A percentile compares a stretch with the other conserved stretches of the same genome.
Evolutionary conservation across 2,888 invertebrate species (phyloP).

Genomic region (Athrips mouffetella): DNA sequence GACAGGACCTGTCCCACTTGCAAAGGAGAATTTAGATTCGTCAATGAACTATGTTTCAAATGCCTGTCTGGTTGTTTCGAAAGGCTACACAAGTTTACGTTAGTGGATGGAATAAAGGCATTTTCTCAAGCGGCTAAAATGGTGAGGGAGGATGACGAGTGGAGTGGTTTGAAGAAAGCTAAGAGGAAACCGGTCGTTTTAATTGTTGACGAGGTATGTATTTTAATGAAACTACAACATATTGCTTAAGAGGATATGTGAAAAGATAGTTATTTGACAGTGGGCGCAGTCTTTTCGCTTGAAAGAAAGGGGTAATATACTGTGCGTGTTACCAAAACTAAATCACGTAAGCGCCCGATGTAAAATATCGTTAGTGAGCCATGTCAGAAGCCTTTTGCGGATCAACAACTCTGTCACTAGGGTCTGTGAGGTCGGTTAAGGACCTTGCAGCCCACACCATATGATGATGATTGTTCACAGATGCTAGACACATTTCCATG

Average conservation of each 20-base stretch:
- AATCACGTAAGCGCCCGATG: background rate
- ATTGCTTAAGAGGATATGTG: too few species aligned
- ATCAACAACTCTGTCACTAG: too few species aligned
- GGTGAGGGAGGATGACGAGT: slow-evolving; percentile 57
- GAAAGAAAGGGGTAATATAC: too few species aligned
- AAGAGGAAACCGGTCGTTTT: slow-evolving; percentile 80
- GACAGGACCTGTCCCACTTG: slow-evolving; percentile 44
- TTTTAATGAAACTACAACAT: background rate
- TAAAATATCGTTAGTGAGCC: background rate
- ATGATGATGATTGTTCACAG: too few species aligned
- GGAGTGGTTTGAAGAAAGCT: slow-evolving; percentile 56
- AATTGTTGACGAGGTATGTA: slow-evolving; percentile 82
- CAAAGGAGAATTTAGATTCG: slow-evolving; percentile 43
- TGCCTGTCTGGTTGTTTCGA: slow-evolving; percentile 59
- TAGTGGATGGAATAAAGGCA: slow-evolving; percentile 62
- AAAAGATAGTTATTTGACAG: background rate
- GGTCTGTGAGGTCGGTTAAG: too few species aligned
- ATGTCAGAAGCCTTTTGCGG: too few species aligned
- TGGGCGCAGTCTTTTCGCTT: too few species aligned
- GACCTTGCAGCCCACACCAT: too few species aligned
- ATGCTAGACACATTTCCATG: slow-evolving; percentile 87
- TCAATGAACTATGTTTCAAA: slow-evolving; percentile 54
- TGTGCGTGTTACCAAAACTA: too few species aligned
- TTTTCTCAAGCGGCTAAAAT: slow-evolving; percentile 55
- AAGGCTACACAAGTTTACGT: slow-evolving; percentile 48